A percentile compares a stretch with the other conserved stretches of the same genome.
Conservation (phyloP, 2,797 vertebrate species). For the Threskiornis aethiopicus region DNA sequence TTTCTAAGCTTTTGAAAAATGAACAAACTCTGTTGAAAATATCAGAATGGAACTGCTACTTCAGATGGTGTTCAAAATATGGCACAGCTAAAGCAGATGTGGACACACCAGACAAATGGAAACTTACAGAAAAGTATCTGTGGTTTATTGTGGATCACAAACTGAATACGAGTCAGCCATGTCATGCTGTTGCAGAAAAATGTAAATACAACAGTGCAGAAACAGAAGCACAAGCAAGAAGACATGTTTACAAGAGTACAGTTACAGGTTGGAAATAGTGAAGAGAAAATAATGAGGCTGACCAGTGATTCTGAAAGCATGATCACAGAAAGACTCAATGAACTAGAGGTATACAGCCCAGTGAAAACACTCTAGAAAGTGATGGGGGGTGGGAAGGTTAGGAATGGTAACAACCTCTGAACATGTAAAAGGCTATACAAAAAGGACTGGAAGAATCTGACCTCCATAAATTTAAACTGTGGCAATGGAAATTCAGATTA, state of each 20-base stretch:
- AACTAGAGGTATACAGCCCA: background rate
- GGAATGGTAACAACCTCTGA: background rate
- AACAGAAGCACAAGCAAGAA: background rate
- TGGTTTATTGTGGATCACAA: background rate
- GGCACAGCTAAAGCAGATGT: background rate
- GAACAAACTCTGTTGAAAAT: background rate
- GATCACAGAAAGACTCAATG: background rate
- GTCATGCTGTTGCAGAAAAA: background rate
- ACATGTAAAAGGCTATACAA: background rate
- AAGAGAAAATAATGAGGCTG: background rate
- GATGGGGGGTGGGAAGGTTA: fast-evolving
- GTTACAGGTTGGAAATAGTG: background rate
- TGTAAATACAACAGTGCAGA: background rate
- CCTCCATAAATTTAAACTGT: background rate
- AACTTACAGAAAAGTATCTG: background rate
- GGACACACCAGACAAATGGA: background rate
- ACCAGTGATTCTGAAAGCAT: background rate
- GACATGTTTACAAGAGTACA: background rate
- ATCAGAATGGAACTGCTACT: background rate
- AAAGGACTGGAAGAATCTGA: background rate
- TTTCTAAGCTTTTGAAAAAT: background rate
- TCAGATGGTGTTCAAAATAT: background rate
- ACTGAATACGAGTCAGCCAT: background rate
- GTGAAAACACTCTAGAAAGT: background rate
- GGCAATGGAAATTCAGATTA: background rate